Percentiles rank a stretch among this genome's conserved stretches.
Conservation (phyloP, 2,888 invertebrate species). For the Drosophila flavopinicola region DNA sequence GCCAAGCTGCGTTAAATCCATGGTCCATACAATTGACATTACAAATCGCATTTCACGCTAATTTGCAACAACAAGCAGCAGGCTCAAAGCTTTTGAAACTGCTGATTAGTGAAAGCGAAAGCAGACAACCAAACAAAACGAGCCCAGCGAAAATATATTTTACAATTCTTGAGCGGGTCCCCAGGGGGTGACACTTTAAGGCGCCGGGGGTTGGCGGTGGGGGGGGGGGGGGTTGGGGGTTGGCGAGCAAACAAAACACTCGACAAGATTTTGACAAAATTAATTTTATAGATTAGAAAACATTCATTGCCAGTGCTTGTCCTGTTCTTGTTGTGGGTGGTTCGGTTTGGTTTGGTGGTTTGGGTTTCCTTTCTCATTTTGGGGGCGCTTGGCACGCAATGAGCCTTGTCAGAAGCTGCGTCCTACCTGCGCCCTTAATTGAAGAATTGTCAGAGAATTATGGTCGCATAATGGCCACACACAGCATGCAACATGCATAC, state of each 20-base stretch:
- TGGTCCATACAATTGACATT: constrained; percentile 71
- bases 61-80: constrained; percentile 67
- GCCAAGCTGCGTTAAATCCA: constrained; percentile 50
- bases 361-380: too few relatives aligned
- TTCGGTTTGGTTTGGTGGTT: not conserved
- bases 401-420: too few relatives aligned
- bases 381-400: too few relatives aligned
- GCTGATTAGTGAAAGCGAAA: constrained; percentile 53
- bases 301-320: constrained; percentile 36
- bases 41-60: constrained; percentile 81
- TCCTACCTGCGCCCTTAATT: constrained; percentile 58
- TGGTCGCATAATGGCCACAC: constrained; percentile 62
- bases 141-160: constrained; percentile 67
- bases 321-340: not conserved
- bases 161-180: constrained; percentile 53
- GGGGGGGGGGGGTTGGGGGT: not conserved
- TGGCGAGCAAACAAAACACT: constrained; percentile 49
- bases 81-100: constrained; percentile 36
- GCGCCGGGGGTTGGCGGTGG: not conserved
- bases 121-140: constrained; percentile 40
- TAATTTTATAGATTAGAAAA: constrained; percentile 79
- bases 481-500: constrained; percentile 28
- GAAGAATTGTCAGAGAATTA: constrained; percentile 74
- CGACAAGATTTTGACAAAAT: constrained; percentile 69
- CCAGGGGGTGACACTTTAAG: constrained; percentile 34